A percentile compares a stretch with the other conserved stretches of the same genome.
Evolutionary conservation across 2,888 invertebrate genomes (phyloP).

Genomic region (Hirudinaria manillensis): DNA sequence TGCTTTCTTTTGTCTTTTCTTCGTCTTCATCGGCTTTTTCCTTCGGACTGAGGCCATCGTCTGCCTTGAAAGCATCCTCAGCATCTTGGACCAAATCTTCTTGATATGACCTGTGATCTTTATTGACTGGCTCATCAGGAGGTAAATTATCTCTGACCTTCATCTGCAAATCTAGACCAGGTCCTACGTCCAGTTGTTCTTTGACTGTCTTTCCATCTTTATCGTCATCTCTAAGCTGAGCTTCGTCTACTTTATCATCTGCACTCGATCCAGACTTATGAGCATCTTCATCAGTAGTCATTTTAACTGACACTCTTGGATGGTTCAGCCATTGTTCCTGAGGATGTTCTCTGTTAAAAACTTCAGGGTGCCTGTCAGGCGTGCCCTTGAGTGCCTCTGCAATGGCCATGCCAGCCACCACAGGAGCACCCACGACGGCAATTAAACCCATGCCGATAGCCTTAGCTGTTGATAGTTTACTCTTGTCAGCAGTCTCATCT

Average conservation of each 20-base stretch:
- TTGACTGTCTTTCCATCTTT: not conserved
- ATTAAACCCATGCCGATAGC: constrained; percentile 58
- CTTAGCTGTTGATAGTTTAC: constrained; percentile 30
- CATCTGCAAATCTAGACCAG: not conserved
- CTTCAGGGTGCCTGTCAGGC: constrained; percentile 25
- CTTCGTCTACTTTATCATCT: not conserved
- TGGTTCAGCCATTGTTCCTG: constrained; percentile 6
- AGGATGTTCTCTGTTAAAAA: constrained; percentile 25
- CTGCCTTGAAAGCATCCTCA: constrained; percentile 69
- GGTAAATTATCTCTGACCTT: not conserved
- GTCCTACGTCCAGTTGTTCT: not conserved
- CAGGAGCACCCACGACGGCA: constrained; percentile 79
- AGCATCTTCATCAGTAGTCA: not conserved
- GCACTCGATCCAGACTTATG: not conserved
- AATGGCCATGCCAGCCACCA: constrained; percentile 71
- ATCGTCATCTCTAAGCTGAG: not conserved
- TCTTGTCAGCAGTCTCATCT: not conserved
- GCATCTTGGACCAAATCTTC: not conserved
- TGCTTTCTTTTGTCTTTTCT: constrained; percentile 45
- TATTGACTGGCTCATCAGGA: not conserved
- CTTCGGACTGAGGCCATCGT: constrained; percentile 73
- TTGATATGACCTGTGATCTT: not conserved
- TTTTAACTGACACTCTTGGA: not conserved
- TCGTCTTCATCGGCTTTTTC: constrained; percentile 50
- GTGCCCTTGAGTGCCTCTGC: constrained; percentile 65